Evolutionary conservation across 2,113 vertebrate species (phyloP), one percentile per base, ranked within the genome.

Genomic region (Pelmatolapia mariae): DNA sequence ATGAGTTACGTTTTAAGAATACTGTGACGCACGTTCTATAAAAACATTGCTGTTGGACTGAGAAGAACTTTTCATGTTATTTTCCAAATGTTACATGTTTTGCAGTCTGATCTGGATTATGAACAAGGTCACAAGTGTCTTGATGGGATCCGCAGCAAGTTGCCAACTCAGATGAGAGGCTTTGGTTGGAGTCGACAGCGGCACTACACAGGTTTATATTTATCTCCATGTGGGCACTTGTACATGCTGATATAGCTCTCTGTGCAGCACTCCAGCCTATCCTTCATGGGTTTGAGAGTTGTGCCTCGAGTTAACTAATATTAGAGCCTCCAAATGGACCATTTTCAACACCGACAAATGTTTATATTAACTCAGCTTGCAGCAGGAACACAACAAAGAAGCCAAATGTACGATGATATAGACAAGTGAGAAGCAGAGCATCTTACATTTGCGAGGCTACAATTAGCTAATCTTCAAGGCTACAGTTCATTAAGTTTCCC

Each of bases 141-240:
- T 71, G 66, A 91, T 82, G 68, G 66, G 61, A 45, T 86, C 83
- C 57, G 86, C 63, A 71, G 29, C 54, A 22, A 73, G 84, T 59
- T 83, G 57, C 81, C 57, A 63, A 10, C 71, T 83, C 1, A n/a
- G 73, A 88, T 88, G 79, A 91, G 81, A 90, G 81, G 81, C 50
- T 82, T 29, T 40, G 8, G 15, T 89, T 83, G 8, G 53, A 43
- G 82, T 29, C 40, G 29, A 82, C 81, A 84, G 76, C 54, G 52
- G 82, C 7, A 76, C 53, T 73, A 76, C 59, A 43, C 68, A 36
- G 83, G 76, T 82, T 89, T 89, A 87, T 86, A 88, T 93, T 87
- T 84, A 87, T 88, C 83, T 90, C 81, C 45, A 24, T 83, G 79
- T 59, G 76, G 61, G 61, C 81, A 85, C 86, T 89, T 86, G 68